Evolutionary conservation across 1,140 invertebrate species (phyloP).

Genomic region (Nautilus pompilius): DNA sequence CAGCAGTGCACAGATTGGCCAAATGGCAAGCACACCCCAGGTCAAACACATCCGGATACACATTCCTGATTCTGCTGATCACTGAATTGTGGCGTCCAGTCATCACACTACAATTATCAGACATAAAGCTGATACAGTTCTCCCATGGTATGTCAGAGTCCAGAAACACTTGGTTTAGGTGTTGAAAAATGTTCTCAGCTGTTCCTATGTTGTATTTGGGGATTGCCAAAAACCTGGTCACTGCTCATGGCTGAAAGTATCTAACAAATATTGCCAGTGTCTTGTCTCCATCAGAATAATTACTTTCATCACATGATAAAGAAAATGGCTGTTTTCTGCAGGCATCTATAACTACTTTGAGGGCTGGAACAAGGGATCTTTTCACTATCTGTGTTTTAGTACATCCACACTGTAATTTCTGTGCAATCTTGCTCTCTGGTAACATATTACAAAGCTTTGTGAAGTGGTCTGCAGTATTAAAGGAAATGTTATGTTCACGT

Average conservation of each 20-base stretch:
- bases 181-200: no score
- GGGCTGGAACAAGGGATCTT: neutral
- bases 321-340: slow-evolving; percentile 1
- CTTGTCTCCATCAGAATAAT: slow-evolving; percentile 9
- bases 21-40: slow-evolving; percentile 19
- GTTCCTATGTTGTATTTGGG: no score
- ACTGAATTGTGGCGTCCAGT: slow-evolving; percentile 16
- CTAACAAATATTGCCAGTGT: slow-evolving; percentile 7
- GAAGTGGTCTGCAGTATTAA: slow-evolving; percentile 13
- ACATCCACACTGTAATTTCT: slow-evolving; percentile 7
- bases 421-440: slow-evolving; percentile 12
- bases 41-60: slow-evolving; percentile 11
- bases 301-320: slow-evolving; percentile 5
- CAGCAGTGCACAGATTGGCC: slow-evolving; percentile 7
- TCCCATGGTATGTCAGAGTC: no score
- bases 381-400: slow-evolving; percentile 17
- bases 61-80: slow-evolving; percentile 14
- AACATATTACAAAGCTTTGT: slow-evolving; percentile 13
- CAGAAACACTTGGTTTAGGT: no score
- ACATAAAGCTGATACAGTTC: no score
- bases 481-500: slow-evolving; percentile 10
- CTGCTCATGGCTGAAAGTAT: no score
- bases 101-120: slow-evolving; percentile 18
- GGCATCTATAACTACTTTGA: neutral
- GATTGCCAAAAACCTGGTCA: no score